phyloP scores from a whole-genome alignment of 2,797 vertebrate genomes.

The Pampus argenteus region DNA sequence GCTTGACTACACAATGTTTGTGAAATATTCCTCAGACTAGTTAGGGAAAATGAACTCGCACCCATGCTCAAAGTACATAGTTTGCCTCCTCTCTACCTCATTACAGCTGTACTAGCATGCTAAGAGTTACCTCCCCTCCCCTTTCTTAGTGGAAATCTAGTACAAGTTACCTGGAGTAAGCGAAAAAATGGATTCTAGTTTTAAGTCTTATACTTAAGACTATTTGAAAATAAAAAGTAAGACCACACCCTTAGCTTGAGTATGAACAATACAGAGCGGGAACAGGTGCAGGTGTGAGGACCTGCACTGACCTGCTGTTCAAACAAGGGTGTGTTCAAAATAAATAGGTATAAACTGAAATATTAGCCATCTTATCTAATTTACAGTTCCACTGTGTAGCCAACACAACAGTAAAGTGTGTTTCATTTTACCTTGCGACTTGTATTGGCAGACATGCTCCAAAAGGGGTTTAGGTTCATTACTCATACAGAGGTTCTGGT shows the following conservation, averaged over 20 bases:
- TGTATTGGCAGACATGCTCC: slow-evolving; percentile 96
- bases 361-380: too few species aligned
- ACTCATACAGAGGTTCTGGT: slow-evolving; percentile 80
- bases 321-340: not conserved
- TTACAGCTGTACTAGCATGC: slow-evolving; percentile 12
- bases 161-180: not conserved
- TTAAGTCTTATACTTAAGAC: not conserved
- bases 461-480: slow-evolving; percentile 99
- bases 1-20: slow-evolving; percentile 2
- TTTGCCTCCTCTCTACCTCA: slow-evolving; percentile 13
- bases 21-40: slow-evolving; percentile 25
- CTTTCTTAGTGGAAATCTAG: not conserved
- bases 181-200: not conserved
- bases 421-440: slow-evolving; percentile 89
- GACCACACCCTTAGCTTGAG: not conserved
- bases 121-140: slow-evolving; percentile 13
- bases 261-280: not conserved
- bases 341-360: not conserved
- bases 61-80: not conserved
- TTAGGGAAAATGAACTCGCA: slow-evolving; percentile 20
- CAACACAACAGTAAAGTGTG: not conserved
- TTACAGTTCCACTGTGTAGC: not conserved
- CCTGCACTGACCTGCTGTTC: not conserved
- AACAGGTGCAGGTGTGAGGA: not conserved
- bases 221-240: not conserved